Base-by-base conservation (phyloP, 1,140 invertebrate genomes). In the Sinella curviseta region DNA sequence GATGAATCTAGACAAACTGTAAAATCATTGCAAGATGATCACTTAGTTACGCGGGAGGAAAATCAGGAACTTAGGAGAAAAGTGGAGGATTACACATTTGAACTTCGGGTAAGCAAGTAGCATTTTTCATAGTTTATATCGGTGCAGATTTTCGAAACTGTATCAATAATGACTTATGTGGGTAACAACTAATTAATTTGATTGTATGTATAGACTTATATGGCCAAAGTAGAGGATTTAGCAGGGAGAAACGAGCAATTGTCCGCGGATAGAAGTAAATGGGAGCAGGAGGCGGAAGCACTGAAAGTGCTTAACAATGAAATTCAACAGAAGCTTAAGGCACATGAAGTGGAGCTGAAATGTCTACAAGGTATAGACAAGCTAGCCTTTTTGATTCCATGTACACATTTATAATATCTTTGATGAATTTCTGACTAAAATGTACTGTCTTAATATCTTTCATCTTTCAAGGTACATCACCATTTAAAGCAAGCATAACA, bases 1-100 rank as follows among this genome's bases (percentile, higher is more conserved):
- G 82, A 83, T 26, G 82, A 83, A 67, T 80, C 82, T n/a, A 73
- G 82, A 35, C 77, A 83, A 74, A 78, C 60, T 17, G 67, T 73
- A 8, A 78, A 79, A 74, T 33, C 76, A 30, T 60, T 82, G 26
- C 78, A 82, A 54, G 33, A 73, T 16, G 81, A 82, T 30, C 77
- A 67, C 30, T 33, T 73, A 24, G 24, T 35, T 4, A 4, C 67
- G 4, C 78, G 81, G 55, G 16, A 36, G 17, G 70, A 83, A 28
- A 81, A 65, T 67, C 76, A 81, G 33, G 77, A 82, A 31, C 57
- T 74, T 39, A 57, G 76, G 24, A 26, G 54, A 12, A 82, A 77
- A 75, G 55, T 74, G 31, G 78, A 82, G 57, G 77, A 54, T 60
- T 60, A 17, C 24, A 60, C 57, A n/a, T 60, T 60, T 60, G 12